Evolutionary conservation across 2,888 invertebrate species (phyloP).

Genomic region (Andrena haemorrhoa): DNA sequence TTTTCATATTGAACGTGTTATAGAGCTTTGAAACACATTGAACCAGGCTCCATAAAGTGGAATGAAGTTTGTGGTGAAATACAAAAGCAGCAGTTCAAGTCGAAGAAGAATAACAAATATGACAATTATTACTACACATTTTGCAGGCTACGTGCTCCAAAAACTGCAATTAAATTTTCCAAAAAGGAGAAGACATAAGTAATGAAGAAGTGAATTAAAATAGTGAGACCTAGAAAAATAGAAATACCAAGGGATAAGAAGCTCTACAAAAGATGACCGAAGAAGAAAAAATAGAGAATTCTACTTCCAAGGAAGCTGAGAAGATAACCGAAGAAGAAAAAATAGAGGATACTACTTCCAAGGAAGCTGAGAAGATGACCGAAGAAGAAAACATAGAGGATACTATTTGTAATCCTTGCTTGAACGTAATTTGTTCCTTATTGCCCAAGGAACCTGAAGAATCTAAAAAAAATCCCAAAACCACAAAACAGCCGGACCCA

Average conservation of each 20-base stretch:
- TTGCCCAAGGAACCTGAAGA: background rate
- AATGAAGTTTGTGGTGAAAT: slow-evolving; percentile 15
- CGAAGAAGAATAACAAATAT: background rate
- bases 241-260: background rate
- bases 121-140: too few relatives aligned
- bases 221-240: slow-evolving; percentile 28
- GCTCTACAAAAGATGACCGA: slow-evolving; percentile 17
- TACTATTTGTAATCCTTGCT: too few relatives aligned
- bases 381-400: background rate
- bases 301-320: background rate
- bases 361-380: slow-evolving; percentile 1
- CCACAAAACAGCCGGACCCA: background rate
- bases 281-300: slow-evolving; percentile 5
- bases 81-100: background rate
- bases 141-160: background rate
- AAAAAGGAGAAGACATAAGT: background rate
- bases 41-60: background rate
- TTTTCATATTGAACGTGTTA: background rate
- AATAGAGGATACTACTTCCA: background rate
- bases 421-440: too few relatives aligned
- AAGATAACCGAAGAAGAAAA: background rate
- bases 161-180: background rate
- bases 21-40: background rate
- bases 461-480: background rate
- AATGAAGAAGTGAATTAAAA: slow-evolving; percentile 9